phyloP scores from a whole-genome alignment of 2,888 invertebrate genomes.

The Prosapia bicincta region DNA sequence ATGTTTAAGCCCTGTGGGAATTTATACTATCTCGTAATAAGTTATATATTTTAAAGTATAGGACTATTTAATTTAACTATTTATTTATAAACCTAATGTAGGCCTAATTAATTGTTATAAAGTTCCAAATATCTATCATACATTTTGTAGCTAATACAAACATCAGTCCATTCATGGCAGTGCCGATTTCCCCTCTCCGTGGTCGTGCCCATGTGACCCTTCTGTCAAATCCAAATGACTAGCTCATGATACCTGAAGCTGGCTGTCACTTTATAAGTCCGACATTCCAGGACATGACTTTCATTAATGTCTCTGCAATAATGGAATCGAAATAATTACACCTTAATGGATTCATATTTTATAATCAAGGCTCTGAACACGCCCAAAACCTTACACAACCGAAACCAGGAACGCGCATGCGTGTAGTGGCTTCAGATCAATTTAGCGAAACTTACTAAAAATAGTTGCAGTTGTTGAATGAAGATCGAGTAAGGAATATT shows the following conservation, averaged over 20 bases:
- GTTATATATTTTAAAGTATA: too few species aligned
- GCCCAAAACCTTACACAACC: background rate
- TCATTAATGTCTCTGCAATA: background rate
- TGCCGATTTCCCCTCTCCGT: background rate
- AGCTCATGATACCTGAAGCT: background rate
- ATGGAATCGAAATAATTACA: background rate
- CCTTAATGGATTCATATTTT: background rate
- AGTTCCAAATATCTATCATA: too few species aligned
- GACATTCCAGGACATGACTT: background rate
- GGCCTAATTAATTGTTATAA: too few species aligned
- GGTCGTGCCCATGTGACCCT: background rate
- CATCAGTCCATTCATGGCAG: background rate
- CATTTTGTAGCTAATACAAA: background rate
- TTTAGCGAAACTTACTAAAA: too few species aligned
- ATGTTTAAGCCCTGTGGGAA: too few species aligned
- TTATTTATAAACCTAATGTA: too few species aligned
- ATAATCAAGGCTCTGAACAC: background rate
- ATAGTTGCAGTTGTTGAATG: too few species aligned
- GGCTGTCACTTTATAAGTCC: background rate
- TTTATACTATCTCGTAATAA: too few species aligned
- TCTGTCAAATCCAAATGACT: background rate
- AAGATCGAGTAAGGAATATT: too few species aligned
- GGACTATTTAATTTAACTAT: too few species aligned
- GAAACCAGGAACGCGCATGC: too few species aligned
- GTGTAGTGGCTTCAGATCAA: too few species aligned